Percentiles rank a stretch among this genome's conserved stretches.
Conservation (phyloP, 2,888 invertebrate species). For the Hirtodrosophila cameraria region DNA sequence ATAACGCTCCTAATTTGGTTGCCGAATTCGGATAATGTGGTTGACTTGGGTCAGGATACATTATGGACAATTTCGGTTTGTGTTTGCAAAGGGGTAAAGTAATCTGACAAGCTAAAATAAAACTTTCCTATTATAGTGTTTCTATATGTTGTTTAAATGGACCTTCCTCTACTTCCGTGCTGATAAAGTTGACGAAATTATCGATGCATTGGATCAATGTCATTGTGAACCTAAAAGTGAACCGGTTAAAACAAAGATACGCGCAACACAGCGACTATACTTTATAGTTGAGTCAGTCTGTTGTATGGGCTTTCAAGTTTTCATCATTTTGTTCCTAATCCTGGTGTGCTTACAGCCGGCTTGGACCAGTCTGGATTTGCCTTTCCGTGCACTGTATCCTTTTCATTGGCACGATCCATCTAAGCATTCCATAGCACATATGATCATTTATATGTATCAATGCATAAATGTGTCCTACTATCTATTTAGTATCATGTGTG, state of each 20-base stretch:
- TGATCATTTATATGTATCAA: constrained; percentile 28
- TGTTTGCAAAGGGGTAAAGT: too few species aligned
- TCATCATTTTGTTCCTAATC: not conserved
- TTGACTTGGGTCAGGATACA: constrained; percentile 38
- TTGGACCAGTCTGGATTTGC: constrained; percentile 37
- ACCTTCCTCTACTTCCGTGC: constrained; percentile 9
- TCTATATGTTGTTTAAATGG: constrained; percentile 28
- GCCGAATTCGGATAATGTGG: constrained; percentile 20
- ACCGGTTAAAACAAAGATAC: not conserved
- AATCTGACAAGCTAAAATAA: too few species aligned
- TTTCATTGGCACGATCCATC: constrained; percentile 38
- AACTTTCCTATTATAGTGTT: constrained; percentile 22
- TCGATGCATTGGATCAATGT: constrained; percentile 29
- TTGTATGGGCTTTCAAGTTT: constrained; percentile 22
- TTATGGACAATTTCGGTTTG: constrained; percentile 34
- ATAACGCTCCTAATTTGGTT: not conserved
- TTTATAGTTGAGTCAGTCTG: constrained; percentile 17
- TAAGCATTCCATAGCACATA: constrained; percentile 17
- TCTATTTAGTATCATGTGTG: not conserved
- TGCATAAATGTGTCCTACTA: not conserved
- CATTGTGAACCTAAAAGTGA: constrained; percentile 1
- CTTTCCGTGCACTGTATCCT: constrained; percentile 39
- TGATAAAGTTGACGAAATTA: constrained; percentile 34
- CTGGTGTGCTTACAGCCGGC: constrained; percentile 26
- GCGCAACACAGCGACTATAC: constrained; percentile 14